Conservation (phyloP, 2,888 invertebrate species). For the Phaedon cochleariae region DNA sequence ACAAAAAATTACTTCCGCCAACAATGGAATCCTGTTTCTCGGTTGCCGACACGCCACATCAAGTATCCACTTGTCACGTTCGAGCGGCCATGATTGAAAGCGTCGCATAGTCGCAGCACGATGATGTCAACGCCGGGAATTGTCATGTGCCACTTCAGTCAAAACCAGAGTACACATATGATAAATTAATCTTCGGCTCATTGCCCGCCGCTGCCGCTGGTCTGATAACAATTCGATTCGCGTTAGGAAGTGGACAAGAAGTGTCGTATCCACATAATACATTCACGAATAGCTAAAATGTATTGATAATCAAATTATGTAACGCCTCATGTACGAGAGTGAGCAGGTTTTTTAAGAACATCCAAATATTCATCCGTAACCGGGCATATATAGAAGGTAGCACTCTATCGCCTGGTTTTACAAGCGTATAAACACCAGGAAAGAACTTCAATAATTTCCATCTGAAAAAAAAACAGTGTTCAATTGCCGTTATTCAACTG, state of each 20-base stretch:
- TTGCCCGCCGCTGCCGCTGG: slow-evolving; percentile 20
- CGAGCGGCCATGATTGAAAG: slow-evolving; percentile 49
- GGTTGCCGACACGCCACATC: slow-evolving; percentile 24
- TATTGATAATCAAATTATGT: too few species aligned
- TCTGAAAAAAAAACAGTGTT: too few species aligned
- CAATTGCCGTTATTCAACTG: too few species aligned
- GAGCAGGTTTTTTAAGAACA: too few species aligned
- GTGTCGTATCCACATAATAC: background rate
- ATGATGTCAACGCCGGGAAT: slow-evolving; percentile 52
- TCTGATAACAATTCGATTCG: slow-evolving; percentile 18
- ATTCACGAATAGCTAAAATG: too few species aligned
- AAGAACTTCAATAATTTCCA: too few species aligned
- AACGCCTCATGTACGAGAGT: too few species aligned
- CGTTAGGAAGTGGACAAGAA: slow-evolving; percentile 16
- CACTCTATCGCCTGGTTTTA: too few species aligned
- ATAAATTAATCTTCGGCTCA: slow-evolving; percentile 49
- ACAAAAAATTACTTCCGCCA: too few species aligned
- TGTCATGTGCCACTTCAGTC: slow-evolving; percentile 55
- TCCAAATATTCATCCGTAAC: too few species aligned
- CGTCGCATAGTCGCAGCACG: slow-evolving; percentile 48
- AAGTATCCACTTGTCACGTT: slow-evolving; percentile 45
- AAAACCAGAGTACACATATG: slow-evolving; percentile 52
- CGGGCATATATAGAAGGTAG: too few species aligned
- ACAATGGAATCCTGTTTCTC: background rate
- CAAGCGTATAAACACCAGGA: too few species aligned